A percentile compares a stretch with the other conserved stretches of the same genome.
Conservation (phyloP, 2,888 invertebrate genomes). For the Saturnia japonica region DNA sequence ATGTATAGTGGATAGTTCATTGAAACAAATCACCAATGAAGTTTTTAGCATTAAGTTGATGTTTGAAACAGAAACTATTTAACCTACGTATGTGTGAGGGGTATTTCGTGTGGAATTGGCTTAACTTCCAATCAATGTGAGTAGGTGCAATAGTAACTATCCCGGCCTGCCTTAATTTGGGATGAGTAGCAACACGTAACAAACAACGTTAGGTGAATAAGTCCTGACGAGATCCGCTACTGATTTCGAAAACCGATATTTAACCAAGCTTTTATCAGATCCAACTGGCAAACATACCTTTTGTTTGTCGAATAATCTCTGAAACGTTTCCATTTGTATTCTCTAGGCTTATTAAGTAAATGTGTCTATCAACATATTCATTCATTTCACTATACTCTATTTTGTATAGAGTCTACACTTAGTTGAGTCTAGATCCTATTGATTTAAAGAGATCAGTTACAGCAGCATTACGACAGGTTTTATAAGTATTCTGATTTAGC, state of each 20-base stretch:
- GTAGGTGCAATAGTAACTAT: conserved; percentile 15
- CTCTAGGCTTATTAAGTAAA: neutral
- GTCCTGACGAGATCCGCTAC: conserved; percentile 16
- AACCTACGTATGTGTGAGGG: neutral
- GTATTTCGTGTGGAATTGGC: conserved; percentile 14
- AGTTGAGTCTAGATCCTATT: no score
- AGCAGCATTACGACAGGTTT: no score
- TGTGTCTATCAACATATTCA: neutral
- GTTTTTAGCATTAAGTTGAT: neutral
- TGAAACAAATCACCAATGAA: neutral
- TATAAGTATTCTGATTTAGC: no score
- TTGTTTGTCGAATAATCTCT: neutral
- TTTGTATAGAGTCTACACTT: neutral
- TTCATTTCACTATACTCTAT: neutral
- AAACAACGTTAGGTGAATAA: conserved; percentile 28
- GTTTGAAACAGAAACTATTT: neutral
- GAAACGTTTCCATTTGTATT: neutral
- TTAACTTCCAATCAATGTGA: conserved; percentile 22
- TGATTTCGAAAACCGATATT: conserved; percentile 22
- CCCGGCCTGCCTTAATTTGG: conserved; percentile 27
- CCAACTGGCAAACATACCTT: neutral
- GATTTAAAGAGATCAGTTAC: no score
- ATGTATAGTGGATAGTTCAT: neutral
- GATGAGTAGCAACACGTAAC: conserved; percentile 31
- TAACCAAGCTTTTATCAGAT: conserved; percentile 21